These are phyloP conservation scores for Hypotaenidia philippensis DNA, from an alignment of 2,797 vertebrate genomes.

Conservation along the genomic window DNA sequence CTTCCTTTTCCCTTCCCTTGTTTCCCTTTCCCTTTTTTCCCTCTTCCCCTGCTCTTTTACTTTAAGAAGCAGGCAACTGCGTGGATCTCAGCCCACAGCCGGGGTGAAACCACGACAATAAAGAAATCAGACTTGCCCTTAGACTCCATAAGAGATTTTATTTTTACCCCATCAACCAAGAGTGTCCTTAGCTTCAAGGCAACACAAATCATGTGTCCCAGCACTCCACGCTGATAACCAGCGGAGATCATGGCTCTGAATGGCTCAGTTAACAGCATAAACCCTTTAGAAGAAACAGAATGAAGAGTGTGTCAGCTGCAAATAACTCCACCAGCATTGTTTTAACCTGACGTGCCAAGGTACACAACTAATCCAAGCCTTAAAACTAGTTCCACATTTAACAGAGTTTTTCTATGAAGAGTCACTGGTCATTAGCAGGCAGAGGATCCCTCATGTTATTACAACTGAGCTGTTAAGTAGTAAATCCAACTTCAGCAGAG, in stretches of 20 bases:
- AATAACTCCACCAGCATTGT: slow-evolving; percentile 54
- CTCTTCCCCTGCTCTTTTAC: too few species aligned
- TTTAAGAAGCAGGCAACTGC: too few species aligned
- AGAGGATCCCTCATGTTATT: neutral
- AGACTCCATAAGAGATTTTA: rapidly evolving
- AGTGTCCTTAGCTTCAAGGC: neutral
- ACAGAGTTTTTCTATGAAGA: neutral
- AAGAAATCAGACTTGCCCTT: neutral
- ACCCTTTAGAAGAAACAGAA: neutral
- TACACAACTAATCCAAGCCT: slow-evolving; percentile 41
- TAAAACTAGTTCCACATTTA: neutral
- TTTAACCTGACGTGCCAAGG: slow-evolving; percentile 36
- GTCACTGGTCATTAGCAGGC: neutral
- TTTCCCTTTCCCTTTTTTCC: too few species aligned
- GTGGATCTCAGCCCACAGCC: too few species aligned
- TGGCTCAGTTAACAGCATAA: neutral
- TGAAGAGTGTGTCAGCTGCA: neutral
- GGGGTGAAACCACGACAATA: too few species aligned
- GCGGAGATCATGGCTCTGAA: neutral
- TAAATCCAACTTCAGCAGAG: slow-evolving; percentile 5
- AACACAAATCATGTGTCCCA: neutral
- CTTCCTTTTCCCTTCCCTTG: too few species aligned
- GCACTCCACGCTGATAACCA: neutral
- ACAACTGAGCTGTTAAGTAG: neutral
- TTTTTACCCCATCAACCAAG: neutral